phyloP scores from a whole-genome alignment of 2,888 invertebrate genomes.

The Sphinx pinastri region DNA sequence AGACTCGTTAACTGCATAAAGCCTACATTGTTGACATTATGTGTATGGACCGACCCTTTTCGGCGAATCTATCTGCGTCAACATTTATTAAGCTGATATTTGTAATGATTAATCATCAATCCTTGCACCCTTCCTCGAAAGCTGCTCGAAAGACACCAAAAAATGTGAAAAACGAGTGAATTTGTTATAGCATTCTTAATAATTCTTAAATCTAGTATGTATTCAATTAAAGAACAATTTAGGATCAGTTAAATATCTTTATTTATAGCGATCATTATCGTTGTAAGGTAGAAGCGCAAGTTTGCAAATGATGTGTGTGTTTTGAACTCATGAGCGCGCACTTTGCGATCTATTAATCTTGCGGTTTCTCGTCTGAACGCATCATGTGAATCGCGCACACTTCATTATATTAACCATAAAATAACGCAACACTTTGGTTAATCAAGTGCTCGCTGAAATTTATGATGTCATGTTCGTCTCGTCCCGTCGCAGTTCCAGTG shows the following conservation, averaged over 20 bases:
- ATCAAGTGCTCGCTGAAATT: conserved; percentile 46
- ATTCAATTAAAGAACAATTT: conserved; percentile 11
- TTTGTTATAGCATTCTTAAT: neutral
- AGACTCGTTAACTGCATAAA: neutral
- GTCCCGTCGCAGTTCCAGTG: conserved; percentile 56
- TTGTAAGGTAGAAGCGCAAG: conserved; percentile 1
- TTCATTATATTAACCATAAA: conserved; percentile 37
- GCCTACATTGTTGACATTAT: neutral
- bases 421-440: conserved; percentile 41
- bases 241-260: neutral
- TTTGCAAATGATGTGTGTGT: conserved; percentile 15
- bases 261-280: conserved; percentile 8
- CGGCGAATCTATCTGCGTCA: neutral
- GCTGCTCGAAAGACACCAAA: neutral
- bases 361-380: conserved; percentile 56
- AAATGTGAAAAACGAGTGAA: neutral
- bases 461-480: conserved; percentile 60
- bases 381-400: conserved; percentile 37
- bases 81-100: neutral
- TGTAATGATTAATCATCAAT: neutral
- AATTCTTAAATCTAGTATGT: neutral
- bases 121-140: too few relatives aligned
- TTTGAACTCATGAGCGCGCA: conserved; percentile 6
- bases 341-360: conserved; percentile 50
- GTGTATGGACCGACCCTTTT: neutral